Evolutionary conservation across 1,140 invertebrate genomes (phyloP).

Genomic region (Galleria mellonella): DNA sequence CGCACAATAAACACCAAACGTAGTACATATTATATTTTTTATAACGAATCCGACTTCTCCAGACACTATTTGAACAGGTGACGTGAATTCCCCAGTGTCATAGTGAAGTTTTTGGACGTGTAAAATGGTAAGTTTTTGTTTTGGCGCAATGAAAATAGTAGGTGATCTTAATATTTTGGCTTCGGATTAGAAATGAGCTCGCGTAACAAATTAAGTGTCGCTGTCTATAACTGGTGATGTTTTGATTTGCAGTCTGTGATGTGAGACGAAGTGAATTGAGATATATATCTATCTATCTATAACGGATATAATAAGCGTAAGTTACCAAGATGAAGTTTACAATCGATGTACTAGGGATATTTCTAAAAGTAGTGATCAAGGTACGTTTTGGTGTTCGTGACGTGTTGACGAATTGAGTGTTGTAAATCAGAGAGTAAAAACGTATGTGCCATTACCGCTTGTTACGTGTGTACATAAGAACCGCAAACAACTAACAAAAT

Average conservation of each 20-base stretch:
- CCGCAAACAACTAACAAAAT: no score
- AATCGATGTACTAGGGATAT: constrained; percentile 68
- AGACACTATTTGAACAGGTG: constrained; percentile 27
- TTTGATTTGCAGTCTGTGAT: constrained; percentile 53
- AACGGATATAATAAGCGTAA: constrained; percentile 12
- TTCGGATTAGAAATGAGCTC: constrained; percentile 5
- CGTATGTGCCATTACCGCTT: no score
- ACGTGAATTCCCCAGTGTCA: background rate
- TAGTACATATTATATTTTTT: constrained; percentile 64
- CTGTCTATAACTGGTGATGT: constrained; percentile 14
- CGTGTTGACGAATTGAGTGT: no score
- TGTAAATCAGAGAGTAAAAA: no score
- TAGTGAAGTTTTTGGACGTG: background rate
- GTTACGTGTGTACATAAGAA: no score
- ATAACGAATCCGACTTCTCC: constrained; percentile 34
- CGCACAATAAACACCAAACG: constrained; percentile 52
- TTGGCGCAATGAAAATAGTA: constrained; percentile 17
- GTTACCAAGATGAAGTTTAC: constrained; percentile 67
- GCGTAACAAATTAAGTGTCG: constrained; percentile 7
- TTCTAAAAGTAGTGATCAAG: constrained; percentile 70
- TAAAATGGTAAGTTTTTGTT: constrained; percentile 39
- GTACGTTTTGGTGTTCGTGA: constrained; percentile 34
- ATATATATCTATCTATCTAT: background rate
- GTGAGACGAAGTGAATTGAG: constrained; percentile 41
- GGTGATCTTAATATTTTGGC: constrained; percentile 27